Base-by-base conservation (phyloP, 2,888 invertebrate genomes). In the Hermaeophaga mercurialis region DNA sequence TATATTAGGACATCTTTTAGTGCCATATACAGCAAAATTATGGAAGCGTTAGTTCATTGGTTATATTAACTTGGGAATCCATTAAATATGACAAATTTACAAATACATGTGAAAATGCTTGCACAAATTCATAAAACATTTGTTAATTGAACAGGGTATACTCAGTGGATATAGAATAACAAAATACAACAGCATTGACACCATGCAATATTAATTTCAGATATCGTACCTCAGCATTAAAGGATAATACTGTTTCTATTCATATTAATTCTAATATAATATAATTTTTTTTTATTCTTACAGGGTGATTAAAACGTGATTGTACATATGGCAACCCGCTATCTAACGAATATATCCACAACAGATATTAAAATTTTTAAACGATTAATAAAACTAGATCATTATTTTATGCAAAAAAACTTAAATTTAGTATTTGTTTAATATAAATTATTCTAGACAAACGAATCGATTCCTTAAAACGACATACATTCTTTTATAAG, bases 81-180 rank as follows among this genome's bases (percentile, higher is more conserved):
- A 50, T 44, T 38, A 45, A 48, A 50, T 56, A 44, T 45, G 4
- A 45, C 39, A 45, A 49, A 49, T 49, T 49, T 19, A 49, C 22
- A 38, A 39, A 54, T 14, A 9, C 11, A 18, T 11, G 15, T 22
- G 14, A 46, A 22, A 53, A 56, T 33, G 39, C 12, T 58, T 61
- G 63, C 59, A 63, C 61, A 61, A 61, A 61, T 59, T 59, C 63
- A 43, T 45, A 54, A 61, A 61, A 60, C 50, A 61, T 44, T 33
- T 56, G 46, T 49, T 58, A 56, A 60, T 54, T 58, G 58, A 62
- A 62, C 56, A 57, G 46, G 49, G 55, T 44, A 53, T 47, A 55
- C 34, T 58, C 62, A 61, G 58, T 59, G 57, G 61, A 61, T 56
- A 56, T 61, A 56, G 26, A 46, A 45, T 43, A 50, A 54, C 54